Evolutionary conservation across 2,888 invertebrate genomes (phyloP), one percentile per base, ranked within the genome.

Genomic region (Meta bourneti): DNA sequence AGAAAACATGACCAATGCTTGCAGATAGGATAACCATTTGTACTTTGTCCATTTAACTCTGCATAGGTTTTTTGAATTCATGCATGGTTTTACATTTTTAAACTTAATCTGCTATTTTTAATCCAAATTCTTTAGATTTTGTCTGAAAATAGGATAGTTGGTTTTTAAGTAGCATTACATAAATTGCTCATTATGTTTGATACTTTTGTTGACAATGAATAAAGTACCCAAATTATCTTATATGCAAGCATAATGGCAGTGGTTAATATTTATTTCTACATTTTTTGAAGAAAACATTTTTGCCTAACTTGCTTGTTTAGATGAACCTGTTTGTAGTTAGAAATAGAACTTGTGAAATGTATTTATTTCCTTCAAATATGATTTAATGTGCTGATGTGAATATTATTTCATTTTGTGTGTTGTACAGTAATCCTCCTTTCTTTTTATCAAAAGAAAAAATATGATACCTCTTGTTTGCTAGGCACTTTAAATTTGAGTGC

Each of bases 321-420:
- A 16, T 61, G 61, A 61, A 61, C 11, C 61, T 61, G 61, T 61
- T 61, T 16, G 11, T 61, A 61, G 61, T 11, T 61, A 61, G 61
- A 9, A 61, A 61, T 61, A 61, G 16, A 9, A 61, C 16, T 16
- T 61, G 61, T 61, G 34, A 61, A 61, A 48, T 77, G 78, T 86
- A 78, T 85, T 86, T 78, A 78, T 86, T 86, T 78, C 52, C 69
- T 79, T 49, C 70, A 78, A 51, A 52, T 19, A 69, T 89, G 49
- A 70, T 77, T 89, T 89, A 48, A 51, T 89, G 52, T 89, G 82
- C 82, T 82, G 82, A 71, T 89, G 89, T 89, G 89, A 89, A 89
- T 89, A 89, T 83, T 83, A 75, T 89, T 88, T 88, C 48, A 75
- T 89, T 89, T 89, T 83, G 78, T 89, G 83, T 89, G 83, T 89